phyloP scores from a whole-genome alignment of 1,140 invertebrate genomes.

The Nasonia giraulti region DNA sequence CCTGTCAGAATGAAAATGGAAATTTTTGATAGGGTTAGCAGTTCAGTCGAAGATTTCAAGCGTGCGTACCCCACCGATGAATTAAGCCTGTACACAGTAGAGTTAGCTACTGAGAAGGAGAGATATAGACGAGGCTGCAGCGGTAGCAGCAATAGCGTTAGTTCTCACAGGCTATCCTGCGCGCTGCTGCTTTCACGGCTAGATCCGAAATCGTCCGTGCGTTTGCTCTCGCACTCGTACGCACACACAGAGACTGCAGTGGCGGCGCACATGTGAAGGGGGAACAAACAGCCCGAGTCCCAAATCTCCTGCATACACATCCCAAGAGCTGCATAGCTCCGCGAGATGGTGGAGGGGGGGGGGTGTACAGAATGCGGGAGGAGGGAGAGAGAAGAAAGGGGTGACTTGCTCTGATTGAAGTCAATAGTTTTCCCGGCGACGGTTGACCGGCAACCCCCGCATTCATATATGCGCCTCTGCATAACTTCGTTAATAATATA shows the following conservation, averaged over 20 bases:
- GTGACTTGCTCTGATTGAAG: conserved; percentile 66
- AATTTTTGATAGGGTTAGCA: too few relatives aligned
- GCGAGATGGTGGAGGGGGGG: conserved; percentile 30
- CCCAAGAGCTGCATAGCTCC: conserved; percentile 24
- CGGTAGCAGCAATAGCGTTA: neutral
- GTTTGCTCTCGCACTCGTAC: conserved; percentile 43
- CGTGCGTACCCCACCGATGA: conserved; percentile 12
- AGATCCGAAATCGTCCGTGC: conserved; percentile 48
- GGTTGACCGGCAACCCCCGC: neutral
- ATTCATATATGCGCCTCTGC: conserved; percentile 49
- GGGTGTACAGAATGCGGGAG: neutral
- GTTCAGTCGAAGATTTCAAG: neutral
- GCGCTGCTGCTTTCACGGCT: neutral
- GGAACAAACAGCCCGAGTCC: conserved; percentile 40
- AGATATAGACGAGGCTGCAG: neutral
- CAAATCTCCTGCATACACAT: conserved; percentile 31
- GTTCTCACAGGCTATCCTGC: conserved; percentile 20
- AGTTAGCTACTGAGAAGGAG: neutral
- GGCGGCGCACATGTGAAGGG: conserved; percentile 29
- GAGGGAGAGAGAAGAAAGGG: conserved; percentile 49
- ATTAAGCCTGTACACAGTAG: conserved; percentile 26
- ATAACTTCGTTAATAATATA: conserved; percentile 71
- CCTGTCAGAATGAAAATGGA: too few relatives aligned
- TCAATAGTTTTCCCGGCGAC: conserved; percentile 66
- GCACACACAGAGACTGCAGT: conserved; percentile 51